Base-by-base conservation (phyloP, 2,888 invertebrate genomes). In the Embidobia sp. region DNA sequence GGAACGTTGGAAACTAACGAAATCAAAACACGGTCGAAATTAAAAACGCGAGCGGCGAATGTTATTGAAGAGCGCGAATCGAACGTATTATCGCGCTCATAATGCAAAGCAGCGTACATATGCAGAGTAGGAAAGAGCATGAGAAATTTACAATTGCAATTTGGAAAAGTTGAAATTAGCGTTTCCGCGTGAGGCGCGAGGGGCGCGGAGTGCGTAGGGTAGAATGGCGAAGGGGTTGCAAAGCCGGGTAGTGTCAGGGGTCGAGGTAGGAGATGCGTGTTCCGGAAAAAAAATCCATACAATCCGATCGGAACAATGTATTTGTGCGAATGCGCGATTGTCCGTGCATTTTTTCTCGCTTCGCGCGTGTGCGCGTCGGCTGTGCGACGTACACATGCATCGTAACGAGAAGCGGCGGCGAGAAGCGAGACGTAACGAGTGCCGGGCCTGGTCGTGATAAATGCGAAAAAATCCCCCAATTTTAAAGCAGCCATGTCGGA, bases 251-350 rank as follows among this genome's bases (percentile, higher is more conserved):
- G 67, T 72, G 73, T 72, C 72, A 69, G 73, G 77, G 73, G 73
- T 73, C 69, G 66, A 70, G 70, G 77, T 70, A 77, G 80, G 79
- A 80, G 79, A 80, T 83, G 84, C 82, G 83, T 85, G 85, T 85
- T 83, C 84, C 84, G 85, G 85, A 87, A 87, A 88, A 73, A 88
- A 88, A 89, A 89, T 89, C 88, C 88, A 89, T 89, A 89, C 88
- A 88, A 88, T 88, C 88, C 86, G 87, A 89, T 89, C 86, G 83
- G 84, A 84, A 88, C 87, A 88, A 88, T 88, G 87, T 88, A 85
- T 87, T 86, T 85, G 87, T 87, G 87, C 85, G 86, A 87, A 85
- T 85, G 87, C 84, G 86, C 85, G 84, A 88, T 87, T 86, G 87
- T 85, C 85, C 85, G 84, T 85, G 85, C 86, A 85, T 85, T 79